Evolutionary conservation across 2,113 vertebrate genomes (phyloP).

Genomic region (Callochromis pleurospilus): DNA sequence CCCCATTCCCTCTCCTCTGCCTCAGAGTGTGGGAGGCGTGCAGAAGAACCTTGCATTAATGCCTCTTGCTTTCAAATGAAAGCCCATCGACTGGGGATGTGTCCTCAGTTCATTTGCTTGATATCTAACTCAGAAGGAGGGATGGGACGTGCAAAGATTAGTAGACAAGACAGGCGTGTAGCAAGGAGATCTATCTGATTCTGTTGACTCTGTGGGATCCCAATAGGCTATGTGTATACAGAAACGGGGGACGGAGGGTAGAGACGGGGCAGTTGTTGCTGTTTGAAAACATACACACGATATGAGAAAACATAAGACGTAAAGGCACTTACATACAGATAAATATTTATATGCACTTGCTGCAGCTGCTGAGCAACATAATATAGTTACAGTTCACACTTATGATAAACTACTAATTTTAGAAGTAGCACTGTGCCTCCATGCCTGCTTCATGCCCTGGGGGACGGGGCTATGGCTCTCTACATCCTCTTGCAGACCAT

Average conservation of each 20-base stretch:
- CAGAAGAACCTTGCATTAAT: conserved; percentile 11
- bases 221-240: conserved; percentile 22
- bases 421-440: too few relatives aligned
- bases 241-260: neutral
- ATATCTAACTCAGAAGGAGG: conserved; percentile 37
- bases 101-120: conserved; percentile 54
- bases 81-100: conserved; percentile 34
- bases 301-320: neutral
- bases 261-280: neutral
- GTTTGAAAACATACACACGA: conserved; percentile 1
- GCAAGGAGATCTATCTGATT: conserved; percentile 28
- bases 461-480: too few relatives aligned
- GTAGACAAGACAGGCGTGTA: conserved; percentile 11
- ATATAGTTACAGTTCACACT: neutral
- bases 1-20: neutral
- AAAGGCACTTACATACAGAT: neutral
- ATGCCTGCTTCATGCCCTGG: too few relatives aligned
- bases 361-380: neutral
- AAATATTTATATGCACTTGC: neutral
- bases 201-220: conserved; percentile 37
- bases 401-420: neutral
- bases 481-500: too few relatives aligned
- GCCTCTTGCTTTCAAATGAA: conserved; percentile 42
- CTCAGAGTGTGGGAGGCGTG: conserved; percentile 16
- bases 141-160: conserved; percentile 36